phyloP scores from a whole-genome alignment of 2,888 invertebrate genomes.

The Isoperla grammatica region DNA sequence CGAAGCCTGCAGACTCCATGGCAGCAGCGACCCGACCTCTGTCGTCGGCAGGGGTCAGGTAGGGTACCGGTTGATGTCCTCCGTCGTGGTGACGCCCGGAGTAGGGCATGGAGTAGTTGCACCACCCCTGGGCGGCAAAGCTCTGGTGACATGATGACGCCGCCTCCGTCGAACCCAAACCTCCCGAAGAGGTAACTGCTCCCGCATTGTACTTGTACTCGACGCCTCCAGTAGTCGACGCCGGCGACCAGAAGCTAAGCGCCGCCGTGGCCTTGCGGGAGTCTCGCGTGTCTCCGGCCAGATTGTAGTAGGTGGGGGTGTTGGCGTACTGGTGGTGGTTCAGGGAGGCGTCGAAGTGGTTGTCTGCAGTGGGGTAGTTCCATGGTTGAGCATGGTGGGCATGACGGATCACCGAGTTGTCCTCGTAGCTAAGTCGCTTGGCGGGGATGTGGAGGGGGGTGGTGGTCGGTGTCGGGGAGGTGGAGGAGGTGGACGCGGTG shows the following conservation, averaged over 20 bases:
- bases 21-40: conserved; percentile 56
- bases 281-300: conserved; percentile 60
- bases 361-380: conserved; percentile 61
- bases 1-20: conserved; percentile 58
- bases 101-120: conserved; percentile 62
- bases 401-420: conserved; percentile 68
- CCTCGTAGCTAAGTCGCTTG: conserved; percentile 62
- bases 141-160: conserved; percentile 57
- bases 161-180: conserved; percentile 10
- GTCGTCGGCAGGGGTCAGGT: conserved; percentile 63
- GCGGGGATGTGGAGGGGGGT: conserved; percentile 80
- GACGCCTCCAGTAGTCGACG: conserved; percentile 42
- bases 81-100: conserved; percentile 54
- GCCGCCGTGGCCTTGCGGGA: conserved; percentile 48
- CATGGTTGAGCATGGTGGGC: conserved; percentile 60
- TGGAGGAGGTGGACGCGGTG: conserved; percentile 46
- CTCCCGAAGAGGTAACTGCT: conserved; percentile 9
- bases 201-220: conserved; percentile 23
- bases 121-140: conserved; percentile 64
- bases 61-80: conserved; percentile 56
- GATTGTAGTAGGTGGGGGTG: conserved; percentile 68
- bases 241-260: conserved; percentile 66
- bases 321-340: conserved; percentile 65
- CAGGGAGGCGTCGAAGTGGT: conserved; percentile 47
- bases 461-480: conserved; percentile 58